These are phyloP conservation scores for Chiroxiphia lanceolata DNA, from an alignment of 2,797 vertebrate species.

Conservation along the genomic window DNA sequence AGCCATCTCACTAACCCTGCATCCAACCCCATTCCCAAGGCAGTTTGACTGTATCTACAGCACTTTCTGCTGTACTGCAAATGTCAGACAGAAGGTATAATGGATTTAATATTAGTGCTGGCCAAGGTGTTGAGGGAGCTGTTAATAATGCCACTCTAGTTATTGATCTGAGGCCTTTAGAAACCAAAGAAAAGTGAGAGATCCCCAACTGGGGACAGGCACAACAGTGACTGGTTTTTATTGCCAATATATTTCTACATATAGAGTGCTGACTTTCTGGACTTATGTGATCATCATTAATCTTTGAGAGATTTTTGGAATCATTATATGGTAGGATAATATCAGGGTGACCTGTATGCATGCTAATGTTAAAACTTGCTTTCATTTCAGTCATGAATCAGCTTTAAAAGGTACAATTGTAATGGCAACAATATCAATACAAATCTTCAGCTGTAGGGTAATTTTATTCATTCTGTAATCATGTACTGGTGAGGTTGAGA, in stretches of 20 bases:
- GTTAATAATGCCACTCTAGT: constrained; percentile 84
- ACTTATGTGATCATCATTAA: constrained; percentile 77
- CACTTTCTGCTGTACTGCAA: constrained; percentile 78
- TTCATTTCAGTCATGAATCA: neutral
- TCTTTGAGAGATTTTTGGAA: constrained; percentile 70
- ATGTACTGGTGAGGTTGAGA: neutral
- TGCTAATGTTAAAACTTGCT: constrained; percentile 48
- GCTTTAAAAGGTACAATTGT: neutral
- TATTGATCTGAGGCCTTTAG: constrained; percentile 81
- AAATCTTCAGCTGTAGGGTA: neutral
- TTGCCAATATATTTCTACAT: constrained; percentile 79
- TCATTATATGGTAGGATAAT: constrained; percentile 68
- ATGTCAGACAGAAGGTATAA: constrained; percentile 81
- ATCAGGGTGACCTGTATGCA: constrained; percentile 40
- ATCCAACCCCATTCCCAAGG: constrained; percentile 73
- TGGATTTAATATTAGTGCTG: constrained; percentile 82
- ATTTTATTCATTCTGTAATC: constrained; percentile 3
- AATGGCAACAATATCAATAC: neutral
- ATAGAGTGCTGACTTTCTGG: constrained; percentile 71
- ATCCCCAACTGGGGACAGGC: constrained; percentile 74
- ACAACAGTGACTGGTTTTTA: constrained; percentile 77
- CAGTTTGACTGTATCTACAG: constrained; percentile 78
- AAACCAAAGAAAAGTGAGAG: constrained; percentile 80
- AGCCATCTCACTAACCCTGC: constrained; percentile 72
- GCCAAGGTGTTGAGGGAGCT: constrained; percentile 81